Evolutionary conservation across 2,888 invertebrate genomes (phyloP).

Genomic region (Apodemia duryi): DNA sequence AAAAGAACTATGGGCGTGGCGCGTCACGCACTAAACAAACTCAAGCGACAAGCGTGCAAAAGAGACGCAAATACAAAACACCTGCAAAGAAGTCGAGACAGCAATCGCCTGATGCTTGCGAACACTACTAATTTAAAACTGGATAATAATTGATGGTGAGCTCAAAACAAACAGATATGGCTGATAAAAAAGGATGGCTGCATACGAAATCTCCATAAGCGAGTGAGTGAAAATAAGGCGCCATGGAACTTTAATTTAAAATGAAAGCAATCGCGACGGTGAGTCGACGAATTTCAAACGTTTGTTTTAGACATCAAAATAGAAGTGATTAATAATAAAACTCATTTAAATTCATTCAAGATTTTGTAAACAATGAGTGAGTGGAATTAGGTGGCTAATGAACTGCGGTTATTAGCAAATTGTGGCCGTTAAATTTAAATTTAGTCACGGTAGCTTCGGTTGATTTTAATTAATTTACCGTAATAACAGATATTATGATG

Average conservation of each 20-base stretch:
- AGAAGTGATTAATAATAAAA: conserved; percentile 48
- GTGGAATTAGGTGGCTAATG: conserved; percentile 55
- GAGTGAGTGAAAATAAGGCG: conserved; percentile 54
- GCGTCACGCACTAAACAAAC: conserved; percentile 78
- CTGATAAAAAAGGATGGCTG: conserved; percentile 72
- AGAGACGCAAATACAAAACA: conserved; percentile 42
- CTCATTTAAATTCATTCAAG: conserved; percentile 60
- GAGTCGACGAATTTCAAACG: conserved; percentile 57
- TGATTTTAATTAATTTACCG: conserved; percentile 46
- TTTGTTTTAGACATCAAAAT: conserved; percentile 45
- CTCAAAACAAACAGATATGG: conserved; percentile 77
- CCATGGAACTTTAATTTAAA: conserved; percentile 54
- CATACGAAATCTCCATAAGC: conserved; percentile 59
- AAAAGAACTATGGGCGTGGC: conserved; percentile 60
- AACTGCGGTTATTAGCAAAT: conserved; percentile 63
- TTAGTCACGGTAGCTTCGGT: conserved; percentile 52
- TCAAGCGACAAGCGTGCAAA: conserved; percentile 52
- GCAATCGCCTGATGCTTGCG: conserved; percentile 55
- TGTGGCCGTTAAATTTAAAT: conserved; percentile 62
- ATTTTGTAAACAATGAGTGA: conserved; percentile 62
- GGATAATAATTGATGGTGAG: conserved; percentile 74
- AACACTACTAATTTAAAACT: conserved; percentile 70
- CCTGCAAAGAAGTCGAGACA: conserved; percentile 41
- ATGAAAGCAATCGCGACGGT: conserved; percentile 61
- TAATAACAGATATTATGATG: conserved; percentile 38